phyloP scores from a whole-genome alignment of 2,113 vertebrate species.

The Crypturellus undulatus region DNA sequence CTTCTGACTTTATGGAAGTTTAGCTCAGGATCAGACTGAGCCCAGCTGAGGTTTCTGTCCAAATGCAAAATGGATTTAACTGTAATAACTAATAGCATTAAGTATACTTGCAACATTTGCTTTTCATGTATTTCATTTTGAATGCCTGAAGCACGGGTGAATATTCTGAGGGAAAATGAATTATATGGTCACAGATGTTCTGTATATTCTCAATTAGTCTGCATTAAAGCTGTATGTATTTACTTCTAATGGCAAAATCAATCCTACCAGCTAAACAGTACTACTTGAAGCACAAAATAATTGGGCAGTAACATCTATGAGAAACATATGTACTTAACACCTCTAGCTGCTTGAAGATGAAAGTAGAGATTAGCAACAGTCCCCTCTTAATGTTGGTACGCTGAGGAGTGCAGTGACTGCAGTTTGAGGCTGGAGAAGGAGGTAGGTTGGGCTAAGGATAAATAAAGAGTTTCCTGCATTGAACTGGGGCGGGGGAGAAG shows the following conservation, averaged over 20 bases:
- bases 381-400: constrained; percentile 23
- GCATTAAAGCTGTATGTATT: background rate
- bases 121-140: background rate
- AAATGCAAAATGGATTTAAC: background rate
- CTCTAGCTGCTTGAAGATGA: constrained; percentile 31
- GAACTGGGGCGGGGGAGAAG: background rate
- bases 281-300: constrained; percentile 26
- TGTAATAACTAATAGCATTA: background rate
- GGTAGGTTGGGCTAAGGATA: background rate
- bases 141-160: background rate
- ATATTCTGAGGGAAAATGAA: constrained; percentile 19
- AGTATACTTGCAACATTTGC: background rate
- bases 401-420: background rate
- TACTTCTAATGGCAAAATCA: background rate
- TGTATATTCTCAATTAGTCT: background rate
- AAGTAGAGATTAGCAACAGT: constrained; percentile 3
- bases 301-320: background rate
- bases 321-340: background rate
- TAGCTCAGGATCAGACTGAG: background rate
- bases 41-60: background rate
- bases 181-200: background rate
- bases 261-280: background rate
- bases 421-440: constrained; percentile 15
- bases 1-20: background rate
- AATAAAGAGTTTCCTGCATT: constrained; percentile 31